Percentiles rank a stretch among this genome's conserved stretches.
Evolutionary conservation across 2,113 vertebrate species (phyloP).

Genomic region (Motacilla tschutschensis): DNA sequence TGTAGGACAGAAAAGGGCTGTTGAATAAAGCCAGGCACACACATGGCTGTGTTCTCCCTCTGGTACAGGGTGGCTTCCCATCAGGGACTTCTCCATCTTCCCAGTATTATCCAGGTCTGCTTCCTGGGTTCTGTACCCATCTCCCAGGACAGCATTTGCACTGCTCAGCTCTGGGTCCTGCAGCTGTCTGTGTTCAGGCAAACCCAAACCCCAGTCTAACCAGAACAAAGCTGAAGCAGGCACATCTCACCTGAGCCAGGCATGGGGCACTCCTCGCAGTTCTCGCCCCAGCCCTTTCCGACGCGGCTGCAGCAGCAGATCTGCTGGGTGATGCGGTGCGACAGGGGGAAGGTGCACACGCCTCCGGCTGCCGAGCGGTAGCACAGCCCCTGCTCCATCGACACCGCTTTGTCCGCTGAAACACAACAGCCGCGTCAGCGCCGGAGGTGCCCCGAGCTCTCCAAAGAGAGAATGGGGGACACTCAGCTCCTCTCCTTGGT

Average conservation of each 20-base stretch:
- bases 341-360: slow-evolving; percentile 85
- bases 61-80: neutral
- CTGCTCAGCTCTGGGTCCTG: neutral
- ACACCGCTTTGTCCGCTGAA: slow-evolving; percentile 91
- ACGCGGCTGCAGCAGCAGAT: slow-evolving; percentile 98
- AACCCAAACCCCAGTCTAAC: neutral
- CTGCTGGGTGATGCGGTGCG: slow-evolving; percentile 92
- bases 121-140: neutral
- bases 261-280: slow-evolving; percentile 84
- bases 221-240: neutral
- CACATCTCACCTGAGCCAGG: slow-evolving; percentile 83
- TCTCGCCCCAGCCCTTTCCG: slow-evolving; percentile 91
- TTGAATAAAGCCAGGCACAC: neutral
- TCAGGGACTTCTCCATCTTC: neutral
- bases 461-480: neutral
- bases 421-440: slow-evolving; percentile 20
- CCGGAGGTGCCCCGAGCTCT: fast-evolving
- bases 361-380: slow-evolving; percentile 77
- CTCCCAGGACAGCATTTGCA: neutral
- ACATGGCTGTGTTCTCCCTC: neutral
- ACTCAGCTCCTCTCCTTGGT: neutral
- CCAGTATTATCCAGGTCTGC: neutral
- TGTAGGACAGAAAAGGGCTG: neutral
- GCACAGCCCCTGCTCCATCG: slow-evolving; percentile 82
- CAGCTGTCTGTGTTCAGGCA: neutral